Conservation (phyloP, 2,888 invertebrate genomes). For the Drosophila birchii region DNA sequence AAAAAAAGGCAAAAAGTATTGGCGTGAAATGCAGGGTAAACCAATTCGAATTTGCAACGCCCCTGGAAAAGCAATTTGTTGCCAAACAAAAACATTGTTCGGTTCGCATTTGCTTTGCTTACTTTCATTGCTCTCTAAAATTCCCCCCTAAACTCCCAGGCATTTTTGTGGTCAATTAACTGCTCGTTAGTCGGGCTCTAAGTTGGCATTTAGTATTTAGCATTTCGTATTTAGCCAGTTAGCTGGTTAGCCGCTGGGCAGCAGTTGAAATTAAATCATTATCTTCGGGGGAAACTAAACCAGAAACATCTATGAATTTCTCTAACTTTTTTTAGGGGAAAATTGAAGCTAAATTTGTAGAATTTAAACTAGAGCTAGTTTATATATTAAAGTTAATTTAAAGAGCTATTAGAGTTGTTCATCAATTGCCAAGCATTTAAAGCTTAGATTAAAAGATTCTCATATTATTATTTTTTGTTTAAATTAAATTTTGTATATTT, state of each 20-base stretch:
- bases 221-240: slow-evolving; percentile 6
- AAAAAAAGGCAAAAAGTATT: slow-evolving; percentile 17
- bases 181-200: slow-evolving; percentile 46
- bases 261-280: slow-evolving; percentile 23
- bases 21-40: slow-evolving; percentile 27
- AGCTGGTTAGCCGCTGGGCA: slow-evolving; percentile 23
- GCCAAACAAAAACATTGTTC: slow-evolving; percentile 65
- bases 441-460: not conserved
- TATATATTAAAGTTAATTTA: not conserved
- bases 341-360: not conserved
- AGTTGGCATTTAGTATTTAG: slow-evolving; percentile 29
- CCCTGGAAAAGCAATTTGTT: slow-evolving; percentile 72
- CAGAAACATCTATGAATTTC: slow-evolving; percentile 4
- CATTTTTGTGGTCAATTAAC: slow-evolving; percentile 74
- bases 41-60: slow-evolving; percentile 58
- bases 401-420: not conserved
- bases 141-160: slow-evolving; percentile 15
- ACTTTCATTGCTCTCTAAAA: slow-evolving; percentile 61
- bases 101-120: slow-evolving; percentile 37
- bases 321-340: not conserved
- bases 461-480: not conserved
- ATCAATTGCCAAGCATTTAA: not conserved
- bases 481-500: not conserved
- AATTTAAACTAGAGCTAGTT: not conserved
- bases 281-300: not conserved